These are phyloP conservation scores for Prietella phreatophila DNA, from an alignment of 2,113 vertebrate genomes.

Conservation along the genomic window DNA sequence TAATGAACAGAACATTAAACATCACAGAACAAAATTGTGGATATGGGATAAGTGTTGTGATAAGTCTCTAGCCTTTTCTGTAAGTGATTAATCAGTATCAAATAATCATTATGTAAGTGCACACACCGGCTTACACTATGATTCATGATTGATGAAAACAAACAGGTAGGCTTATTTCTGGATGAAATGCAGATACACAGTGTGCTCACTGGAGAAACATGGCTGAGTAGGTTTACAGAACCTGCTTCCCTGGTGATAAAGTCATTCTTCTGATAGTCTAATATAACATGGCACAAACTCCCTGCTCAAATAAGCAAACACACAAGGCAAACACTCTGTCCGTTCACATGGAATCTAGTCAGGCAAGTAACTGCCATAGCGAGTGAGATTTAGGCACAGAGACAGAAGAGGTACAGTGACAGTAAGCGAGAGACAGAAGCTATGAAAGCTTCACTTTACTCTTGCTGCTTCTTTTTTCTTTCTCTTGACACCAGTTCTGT, in stretches of 20 bases:
- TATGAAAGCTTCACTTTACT: neutral
- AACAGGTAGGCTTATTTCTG: neutral
- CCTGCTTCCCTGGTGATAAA: slow-evolving; percentile 26
- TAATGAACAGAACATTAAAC: slow-evolving; percentile 5
- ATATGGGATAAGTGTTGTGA: neutral
- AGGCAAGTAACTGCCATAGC: neutral
- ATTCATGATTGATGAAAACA: neutral
- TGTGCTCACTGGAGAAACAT: neutral
- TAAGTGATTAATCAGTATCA: neutral
- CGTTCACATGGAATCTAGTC: neutral
- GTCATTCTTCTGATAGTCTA: slow-evolving; percentile 20
- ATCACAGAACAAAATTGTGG: neutral
- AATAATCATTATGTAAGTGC: neutral
- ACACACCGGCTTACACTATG: neutral
- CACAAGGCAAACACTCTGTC: slow-evolving; percentile 8
- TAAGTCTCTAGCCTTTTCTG: neutral
- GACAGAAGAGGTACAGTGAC: neutral
- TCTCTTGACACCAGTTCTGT: neutral
- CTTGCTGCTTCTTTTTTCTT: neutral
- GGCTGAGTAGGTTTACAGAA: slow-evolving; percentile 14
- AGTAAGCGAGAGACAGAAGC: neutral
- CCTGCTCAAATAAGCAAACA: slow-evolving; percentile 25
- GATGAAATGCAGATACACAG: neutral
- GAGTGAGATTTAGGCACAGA: neutral
- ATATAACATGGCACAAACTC: neutral